Evolutionary conservation across 2,888 invertebrate genomes (phyloP), one percentile per base, ranked within the genome.

Genomic region (Slavum lentiscoides): DNA sequence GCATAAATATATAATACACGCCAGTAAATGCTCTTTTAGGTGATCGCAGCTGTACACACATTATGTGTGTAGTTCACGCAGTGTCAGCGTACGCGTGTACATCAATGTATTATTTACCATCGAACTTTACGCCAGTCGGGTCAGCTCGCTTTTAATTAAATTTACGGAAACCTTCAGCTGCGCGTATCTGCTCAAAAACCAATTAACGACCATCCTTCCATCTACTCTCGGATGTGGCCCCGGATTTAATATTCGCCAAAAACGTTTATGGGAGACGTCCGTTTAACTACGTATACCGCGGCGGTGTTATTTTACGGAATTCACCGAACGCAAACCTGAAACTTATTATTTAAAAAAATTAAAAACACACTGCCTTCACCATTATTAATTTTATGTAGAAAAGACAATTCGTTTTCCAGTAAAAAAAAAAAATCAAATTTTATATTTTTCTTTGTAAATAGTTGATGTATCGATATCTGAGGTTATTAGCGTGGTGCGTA

Each of bases 131-230:
- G 23, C 23, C 13, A 19, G 43, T 59, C 43, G 66, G 67, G 58
- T 58, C 66, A 75, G 75, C 23, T 59, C 17, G 21, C 19, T 69
- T 77, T 69, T 77, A 77, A 69, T 77, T 77, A 77, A 69, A 77
- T 77, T 53, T 69, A 62, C 76, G 39, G 69, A 61, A 77, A 69
- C 69, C 61, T 69, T 77, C 39, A 53, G 53, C 68, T 61, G 49
- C 37, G 49, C 37, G 69, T 69, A 21, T 77, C 23, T 68, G 61
- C 39, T 77, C 76, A 61, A 69, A 77, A 77, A 69, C 69, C 37
- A 77, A 69, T 69, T 69, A 69, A 69, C 53, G 30, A 53, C 13
- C 37, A 61, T 9, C 55, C 1, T 61, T 76, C n/a, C 59, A 59
- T 69, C 39, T 61, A 49, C 37, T 53, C 37, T 53, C 37, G n/a